Evolutionary conservation across 2,888 invertebrate genomes (phyloP), one percentile per base, ranked within the genome.

Genomic region (Chrysolina americana): DNA sequence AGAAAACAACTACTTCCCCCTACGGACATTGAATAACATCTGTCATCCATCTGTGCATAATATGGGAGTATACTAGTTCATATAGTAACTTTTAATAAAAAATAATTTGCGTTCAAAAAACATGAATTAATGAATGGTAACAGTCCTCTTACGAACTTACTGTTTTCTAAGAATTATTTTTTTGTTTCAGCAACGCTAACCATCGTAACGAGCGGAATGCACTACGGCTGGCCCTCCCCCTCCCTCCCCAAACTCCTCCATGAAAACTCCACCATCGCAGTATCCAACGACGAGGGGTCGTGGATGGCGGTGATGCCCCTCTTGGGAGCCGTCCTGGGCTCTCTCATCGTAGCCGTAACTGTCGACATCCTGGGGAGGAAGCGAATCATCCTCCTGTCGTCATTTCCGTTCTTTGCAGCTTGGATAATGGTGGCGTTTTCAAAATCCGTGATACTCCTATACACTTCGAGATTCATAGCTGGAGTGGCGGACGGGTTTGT

Each of bases 281-380:
- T 91, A 47, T 87, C 89, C 9, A 75, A 86, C 41, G 89, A 89
- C 74, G 89, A 92, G 83, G 90, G 91, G 78, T 92, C 92, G 81
- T 92, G 92, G 92, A 90, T 92, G 83, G 92, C 92, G 0, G 92
- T 93, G 59, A 90, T 93, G 84, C 92, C 92, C 85, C 90, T 93
- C 74, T 87, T 93, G 64, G 93, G 92, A 77, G 92, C 92, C 0
- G 89, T 92, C 13, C 85, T 92, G 56, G 93, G 93, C 41, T 91
- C 92, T 13, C 84, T 92, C 2, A 88, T 92, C 23, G 90, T 92
- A 10, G 93, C 92, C n/a, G 89, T 92, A 81, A 87, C 92, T 74
- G 91, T 93, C 65, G 93, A 94, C 85, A 89, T 90, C 76, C 89
- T 92, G 71, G 94, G 94, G 19, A 89, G 94, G 21, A 93, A 93